Evolutionary conservation across 2,797 vertebrate species (phyloP).

Genomic region (Neomorphus geoffroyi): DNA sequence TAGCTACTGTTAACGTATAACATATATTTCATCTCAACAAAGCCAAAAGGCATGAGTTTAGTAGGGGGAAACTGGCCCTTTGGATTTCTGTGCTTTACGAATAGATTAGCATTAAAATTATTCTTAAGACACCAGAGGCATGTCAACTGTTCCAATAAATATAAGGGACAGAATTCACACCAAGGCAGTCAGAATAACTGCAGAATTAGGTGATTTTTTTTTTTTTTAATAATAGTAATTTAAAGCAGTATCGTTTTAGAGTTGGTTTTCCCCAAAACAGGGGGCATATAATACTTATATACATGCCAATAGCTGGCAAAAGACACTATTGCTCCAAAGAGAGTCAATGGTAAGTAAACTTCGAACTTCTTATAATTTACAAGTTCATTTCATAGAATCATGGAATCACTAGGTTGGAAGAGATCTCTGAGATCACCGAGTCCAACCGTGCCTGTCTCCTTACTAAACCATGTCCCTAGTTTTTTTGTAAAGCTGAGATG

Average conservation of each 20-base stretch:
- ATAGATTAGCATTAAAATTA: slow-evolving; percentile 35
- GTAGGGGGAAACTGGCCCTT: not conserved
- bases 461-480: too few relatives aligned
- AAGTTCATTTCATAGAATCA: too few relatives aligned
- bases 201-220: not conserved
- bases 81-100: slow-evolving; percentile 16
- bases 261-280: not conserved
- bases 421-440: too few relatives aligned
- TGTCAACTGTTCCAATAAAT: slow-evolving; percentile 24
- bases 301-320: not conserved
- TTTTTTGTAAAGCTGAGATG: not conserved
- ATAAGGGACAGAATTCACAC: not conserved
- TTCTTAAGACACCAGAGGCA: slow-evolving; percentile 14
- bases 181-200: not conserved
- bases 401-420: too few relatives aligned
- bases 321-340: not conserved
- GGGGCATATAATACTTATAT: not conserved
- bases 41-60: slow-evolving; percentile 9
- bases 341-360: not conserved
- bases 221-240: not conserved
- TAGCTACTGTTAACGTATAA: not conserved
- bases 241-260: slow-evolving; percentile 3
- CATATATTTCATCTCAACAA: not conserved
- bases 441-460: too few relatives aligned
- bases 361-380: not conserved